Percentiles rank a stretch among this genome's conserved stretches.
Conservation (phyloP, 2,797 vertebrate genomes). For the Lophotriccus pileatus region DNA sequence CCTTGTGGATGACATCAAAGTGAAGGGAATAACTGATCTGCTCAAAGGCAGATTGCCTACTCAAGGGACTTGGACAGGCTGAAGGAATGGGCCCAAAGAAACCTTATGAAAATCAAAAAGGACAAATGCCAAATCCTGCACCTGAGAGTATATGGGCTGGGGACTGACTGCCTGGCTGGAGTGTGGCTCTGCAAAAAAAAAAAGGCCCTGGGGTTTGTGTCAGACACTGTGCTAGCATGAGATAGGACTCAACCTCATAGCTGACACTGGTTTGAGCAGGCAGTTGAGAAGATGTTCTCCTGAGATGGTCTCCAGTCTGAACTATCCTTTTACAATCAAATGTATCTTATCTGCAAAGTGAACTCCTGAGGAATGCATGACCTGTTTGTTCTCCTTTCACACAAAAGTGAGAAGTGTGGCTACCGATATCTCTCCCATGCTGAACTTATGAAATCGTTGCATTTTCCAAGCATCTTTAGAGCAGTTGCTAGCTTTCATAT, state of each 20-base stretch:
- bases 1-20: neutral
- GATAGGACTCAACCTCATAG: neutral
- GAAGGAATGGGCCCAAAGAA: neutral
- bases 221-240: neutral
- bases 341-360: neutral
- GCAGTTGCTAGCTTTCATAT: neutral
- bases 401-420: neutral
- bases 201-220: neutral
- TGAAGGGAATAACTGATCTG: neutral
- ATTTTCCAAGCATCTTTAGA: neutral
- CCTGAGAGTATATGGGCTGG: accelerated
- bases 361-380: neutral
- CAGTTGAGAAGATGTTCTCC: neutral
- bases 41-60: neutral
- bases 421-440: neutral
- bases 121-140: neutral
- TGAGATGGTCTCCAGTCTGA: neutral
- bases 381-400: neutral
- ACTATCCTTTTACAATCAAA: neutral
- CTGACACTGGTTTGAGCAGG: neutral
- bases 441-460: neutral
- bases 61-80: neutral
- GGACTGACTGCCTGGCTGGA: neutral
- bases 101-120: neutral
- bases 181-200: neutral